phyloP scores from a whole-genome alignment of 1,140 invertebrate species.

The Thalassaphorura encarpata region DNA sequence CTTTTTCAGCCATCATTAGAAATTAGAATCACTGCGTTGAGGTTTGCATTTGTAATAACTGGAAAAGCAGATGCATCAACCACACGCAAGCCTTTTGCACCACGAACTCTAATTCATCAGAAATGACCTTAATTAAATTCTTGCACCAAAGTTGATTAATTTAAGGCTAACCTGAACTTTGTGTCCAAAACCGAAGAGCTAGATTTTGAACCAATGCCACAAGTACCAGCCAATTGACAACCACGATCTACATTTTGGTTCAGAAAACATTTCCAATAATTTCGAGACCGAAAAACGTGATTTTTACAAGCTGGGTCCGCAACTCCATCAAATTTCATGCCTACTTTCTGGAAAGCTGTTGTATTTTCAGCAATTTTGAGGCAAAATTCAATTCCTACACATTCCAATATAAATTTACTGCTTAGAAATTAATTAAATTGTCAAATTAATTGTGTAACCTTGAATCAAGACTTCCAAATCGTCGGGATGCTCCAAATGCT shows the following conservation, averaged over 20 bases:
- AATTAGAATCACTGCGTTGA: too few relatives aligned
- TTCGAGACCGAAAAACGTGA: constrained; percentile 22
- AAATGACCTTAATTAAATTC: too few relatives aligned
- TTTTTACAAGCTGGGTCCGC: neutral
- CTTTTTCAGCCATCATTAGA: too few relatives aligned
- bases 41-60: too few relatives aligned
- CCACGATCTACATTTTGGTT: constrained; percentile 37
- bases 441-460: neutral
- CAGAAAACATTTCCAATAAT: constrained; percentile 36
- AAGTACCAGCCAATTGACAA: constrained; percentile 49
- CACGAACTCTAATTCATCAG: too few relatives aligned
- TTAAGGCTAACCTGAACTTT: constrained; percentile 11
- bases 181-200: constrained; percentile 41
- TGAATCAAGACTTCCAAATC: neutral
- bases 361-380: neutral
- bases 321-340: neutral
- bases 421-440: too few relatives aligned
- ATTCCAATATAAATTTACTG: too few relatives aligned
- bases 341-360: neutral
- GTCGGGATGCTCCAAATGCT: neutral
- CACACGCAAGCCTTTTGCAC: too few relatives aligned
- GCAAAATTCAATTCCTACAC: too few relatives aligned
- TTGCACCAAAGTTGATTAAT: too few relatives aligned
- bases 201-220: constrained; percentile 48
- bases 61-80: too few relatives aligned